Percentiles rank a stretch among this genome's conserved stretches.
phyloP scores from a whole-genome alignment of 2,888 invertebrate species.

The Netelia inedita region DNA sequence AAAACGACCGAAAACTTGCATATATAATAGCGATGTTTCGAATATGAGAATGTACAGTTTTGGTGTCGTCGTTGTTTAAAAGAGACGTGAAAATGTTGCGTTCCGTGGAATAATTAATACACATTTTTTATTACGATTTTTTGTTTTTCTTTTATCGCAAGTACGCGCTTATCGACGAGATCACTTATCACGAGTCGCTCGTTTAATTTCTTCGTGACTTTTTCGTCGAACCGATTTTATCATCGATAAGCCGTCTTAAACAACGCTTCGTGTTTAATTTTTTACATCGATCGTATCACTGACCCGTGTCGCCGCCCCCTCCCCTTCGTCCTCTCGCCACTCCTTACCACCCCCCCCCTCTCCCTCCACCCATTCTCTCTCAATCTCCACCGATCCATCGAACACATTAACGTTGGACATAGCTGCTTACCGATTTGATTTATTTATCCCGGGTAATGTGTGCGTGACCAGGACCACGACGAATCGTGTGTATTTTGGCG shows the following conservation, averaged over 20 bases:
- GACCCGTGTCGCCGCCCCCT: background rate
- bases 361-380: too few relatives aligned
- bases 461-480: slow-evolving; percentile 80
- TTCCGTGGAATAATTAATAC: too few relatives aligned
- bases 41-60: too few relatives aligned
- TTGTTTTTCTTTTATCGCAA: too few relatives aligned
- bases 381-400: background rate
- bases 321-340: background rate
- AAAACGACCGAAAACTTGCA: too few relatives aligned
- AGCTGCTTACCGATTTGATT: slow-evolving; percentile 84
- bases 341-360: background rate
- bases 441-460: slow-evolving; percentile 81
- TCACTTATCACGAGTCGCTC: background rate
- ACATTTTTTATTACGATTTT: too few relatives aligned
- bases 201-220: background rate
- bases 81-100: too few relatives aligned
- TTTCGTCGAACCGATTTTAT: background rate
- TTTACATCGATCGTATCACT: background rate
- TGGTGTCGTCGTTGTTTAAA: too few relatives aligned
- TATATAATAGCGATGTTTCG: too few relatives aligned
- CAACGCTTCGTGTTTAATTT: background rate
- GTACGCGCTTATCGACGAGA: too few relatives aligned
- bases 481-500: slow-evolving; percentile 74
- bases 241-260: background rate
- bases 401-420: slow-evolving; percentile 70